Base-by-base conservation (phyloP, 2,888 invertebrate genomes). In the Cremastobaeus sp. region DNA sequence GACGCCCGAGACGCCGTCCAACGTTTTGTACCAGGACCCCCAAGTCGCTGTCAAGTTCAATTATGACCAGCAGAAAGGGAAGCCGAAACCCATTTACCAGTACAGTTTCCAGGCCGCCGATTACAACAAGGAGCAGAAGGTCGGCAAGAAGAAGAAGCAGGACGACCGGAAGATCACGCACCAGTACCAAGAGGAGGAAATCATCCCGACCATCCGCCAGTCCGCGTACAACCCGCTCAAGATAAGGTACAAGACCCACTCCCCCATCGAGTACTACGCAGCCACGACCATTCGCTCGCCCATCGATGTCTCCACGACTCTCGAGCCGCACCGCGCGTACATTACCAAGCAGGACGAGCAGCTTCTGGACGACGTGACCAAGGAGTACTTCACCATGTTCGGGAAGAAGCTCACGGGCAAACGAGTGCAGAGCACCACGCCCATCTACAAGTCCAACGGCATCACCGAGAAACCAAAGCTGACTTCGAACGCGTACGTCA, bases 371-470 rank as follows among this genome's bases (percentile, higher is more conserved):
- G 93, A 93, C 80, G 92, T 92, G 59, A 93, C 93, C 2, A 92
- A 92, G 83, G 92, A 93, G 80, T 93, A 93, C 60, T 93, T 93
- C 81, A 93, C 92, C 20, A 90, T 92, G 77, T 94, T 93, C 82
- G 94, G 93, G 1, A 92, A 92, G 86, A 94, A 92, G 85, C 85
- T 93, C 57, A 89, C 89, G 14, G 89, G 88, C 20, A 89, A 88
- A 66, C 88, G 89, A 77, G 80, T 90, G 0, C 87, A 89, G 80
- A 88, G 90, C 78, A 87, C 85, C 0, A 88, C 88, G 25, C 86
- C 87, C 0, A 79, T 87, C 14, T 86, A 87, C 62, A 80, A 83
- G 60, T 66, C 70, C 25, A 82, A 66, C 79, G 81, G 70, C 78
- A 85, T 81, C 14, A 85, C 79, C 70, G 86, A 80, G 79, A 85